Base-by-base conservation (phyloP, 2,113 vertebrate genomes). In the Panthera tigris region DNA sequence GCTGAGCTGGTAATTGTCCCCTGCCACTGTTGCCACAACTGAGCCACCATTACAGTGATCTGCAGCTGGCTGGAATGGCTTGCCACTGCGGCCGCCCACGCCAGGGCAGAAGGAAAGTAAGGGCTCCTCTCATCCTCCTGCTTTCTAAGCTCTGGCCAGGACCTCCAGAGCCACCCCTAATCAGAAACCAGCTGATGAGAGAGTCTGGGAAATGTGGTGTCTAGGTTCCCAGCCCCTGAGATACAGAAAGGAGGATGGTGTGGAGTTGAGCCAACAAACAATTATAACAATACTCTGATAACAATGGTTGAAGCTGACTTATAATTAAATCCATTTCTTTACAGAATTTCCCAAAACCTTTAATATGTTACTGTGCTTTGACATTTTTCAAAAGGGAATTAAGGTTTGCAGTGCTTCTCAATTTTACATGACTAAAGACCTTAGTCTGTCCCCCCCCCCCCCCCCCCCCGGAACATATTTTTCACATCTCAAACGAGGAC, bases 321-420 rank as follows among this genome's bases (percentile, higher is more conserved):
- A 25, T 79, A 94, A 45, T 55, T 63, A 85, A 83, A 48, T 18
- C 29, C 29, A 29, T 31, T 69, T 96, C 69, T 79, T 81, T 57
- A 66, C 36, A 11, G 2, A 1, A 66, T 81, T 50, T 76, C 84
- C 79, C 76, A 1, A 76, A 89, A 74, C 36, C 78, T 93, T 83
- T 83, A 48, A 57, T 76, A 89, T 31, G 31, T 13, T 83, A 31
- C 66, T 57, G 87, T 19, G 36, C 73, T 74, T 88, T 45, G 76
- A 95, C 68, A 50, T 21, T 52, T 79, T 86, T 87, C 81, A 79
- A 71, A 85, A 85, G 33, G 21, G 36, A 84, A 29, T n/a, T 71
- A 52, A 25, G 25, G 12, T 89, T 76, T 27, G 5, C 19, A 73
- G 31, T 15, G 27, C 74, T 73, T 74, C 45, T 91, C 55, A 45